Percentiles rank a stretch among this genome's conserved stretches.
phyloP scores from a whole-genome alignment of 2,113 vertebrate genomes.

The Ctenomys sociabilis region DNA sequence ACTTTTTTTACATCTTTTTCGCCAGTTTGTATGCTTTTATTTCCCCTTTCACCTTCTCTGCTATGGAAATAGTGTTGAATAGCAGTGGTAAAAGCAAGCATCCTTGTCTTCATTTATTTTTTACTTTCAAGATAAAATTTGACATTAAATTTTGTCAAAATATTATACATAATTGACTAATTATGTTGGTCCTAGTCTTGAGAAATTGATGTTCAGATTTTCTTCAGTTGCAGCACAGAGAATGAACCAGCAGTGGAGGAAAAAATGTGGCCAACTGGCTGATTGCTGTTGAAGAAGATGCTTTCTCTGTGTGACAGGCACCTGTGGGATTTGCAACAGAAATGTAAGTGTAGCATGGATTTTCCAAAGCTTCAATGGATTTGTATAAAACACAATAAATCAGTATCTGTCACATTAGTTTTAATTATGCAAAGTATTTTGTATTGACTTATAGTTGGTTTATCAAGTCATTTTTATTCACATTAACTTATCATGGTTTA shows the following conservation, averaged over 20 bases:
- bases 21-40: neutral
- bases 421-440: conserved; percentile 45
- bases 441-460: conserved; percentile 22
- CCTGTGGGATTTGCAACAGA: conserved; percentile 77
- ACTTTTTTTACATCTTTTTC: neutral
- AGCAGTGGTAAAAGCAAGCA: neutral
- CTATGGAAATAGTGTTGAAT: conserved; percentile 24
- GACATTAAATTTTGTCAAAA: conserved; percentile 40
- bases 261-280: conserved; percentile 64
- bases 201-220: conserved; percentile 65
- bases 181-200: conserved; percentile 70
- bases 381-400: neutral
- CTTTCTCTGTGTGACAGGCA: conserved; percentile 75
- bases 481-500: neutral
- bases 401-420: neutral
- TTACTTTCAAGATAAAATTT: conserved; percentile 43
- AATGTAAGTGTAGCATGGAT: conserved; percentile 81
- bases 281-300: conserved; percentile 78
- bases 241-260: conserved; percentile 81
- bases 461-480: conserved; percentile 39
- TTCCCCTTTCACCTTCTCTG: neutral
- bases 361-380: neutral
- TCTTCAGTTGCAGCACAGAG: conserved; percentile 67
- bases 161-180: conserved; percentile 22
- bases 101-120: conserved; percentile 36